Conservation (phyloP, 1,140 invertebrate genomes). For the Bombus difficillimus region DNA sequence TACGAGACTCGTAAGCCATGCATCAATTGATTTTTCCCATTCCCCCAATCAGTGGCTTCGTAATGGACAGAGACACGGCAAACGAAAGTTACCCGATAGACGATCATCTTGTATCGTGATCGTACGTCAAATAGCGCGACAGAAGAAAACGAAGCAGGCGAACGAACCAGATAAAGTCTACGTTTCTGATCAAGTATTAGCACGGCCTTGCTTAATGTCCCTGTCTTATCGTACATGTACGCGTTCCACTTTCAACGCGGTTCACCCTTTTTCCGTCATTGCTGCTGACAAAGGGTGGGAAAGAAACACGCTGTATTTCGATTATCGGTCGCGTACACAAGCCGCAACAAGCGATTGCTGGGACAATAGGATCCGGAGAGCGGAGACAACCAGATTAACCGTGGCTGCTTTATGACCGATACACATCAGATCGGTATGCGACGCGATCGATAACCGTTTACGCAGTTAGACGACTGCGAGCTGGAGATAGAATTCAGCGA, state of each 20-base stretch:
- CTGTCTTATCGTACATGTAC: not conserved
- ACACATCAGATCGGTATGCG: no score
- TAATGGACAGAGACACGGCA: not conserved
- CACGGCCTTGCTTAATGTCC: not conserved
- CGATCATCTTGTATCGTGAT: not conserved
- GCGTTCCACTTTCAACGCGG: not conserved
- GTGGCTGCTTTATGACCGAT: no score
- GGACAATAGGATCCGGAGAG: no score
- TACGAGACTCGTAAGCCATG: not conserved
- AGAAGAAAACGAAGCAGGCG: not conserved
- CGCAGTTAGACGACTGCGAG: no score
- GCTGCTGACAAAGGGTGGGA: not conserved
- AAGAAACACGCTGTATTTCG: slow-evolving; percentile 5
- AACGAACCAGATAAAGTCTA: not conserved
- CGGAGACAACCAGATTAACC: no score
- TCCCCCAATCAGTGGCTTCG: not conserved
- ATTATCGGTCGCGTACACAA: not conserved
- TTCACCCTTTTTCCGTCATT: no score
- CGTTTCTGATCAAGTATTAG: not conserved
- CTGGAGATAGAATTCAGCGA: no score
- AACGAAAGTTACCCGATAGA: not conserved
- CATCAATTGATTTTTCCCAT: not conserved
- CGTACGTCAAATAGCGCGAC: not conserved
- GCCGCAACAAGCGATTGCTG: no score
- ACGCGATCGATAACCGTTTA: no score